Evolutionary conservation across 2,797 vertebrate genomes (phyloP).

Genomic region (Lates japonicus): DNA sequence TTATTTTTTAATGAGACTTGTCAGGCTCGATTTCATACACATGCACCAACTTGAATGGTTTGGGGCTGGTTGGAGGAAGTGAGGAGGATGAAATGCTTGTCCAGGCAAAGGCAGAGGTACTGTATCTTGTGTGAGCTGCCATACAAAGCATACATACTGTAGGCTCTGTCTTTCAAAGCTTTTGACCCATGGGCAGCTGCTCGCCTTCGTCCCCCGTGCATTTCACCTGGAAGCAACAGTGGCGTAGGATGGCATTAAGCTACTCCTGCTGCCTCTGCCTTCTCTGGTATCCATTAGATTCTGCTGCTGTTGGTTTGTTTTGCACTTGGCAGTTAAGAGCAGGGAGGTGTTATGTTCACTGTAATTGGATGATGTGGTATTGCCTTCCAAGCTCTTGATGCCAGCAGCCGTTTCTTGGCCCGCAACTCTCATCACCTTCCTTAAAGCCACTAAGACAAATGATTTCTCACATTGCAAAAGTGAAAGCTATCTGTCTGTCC

Average conservation of each 20-base stretch:
- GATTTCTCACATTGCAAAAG: conserved; percentile 25
- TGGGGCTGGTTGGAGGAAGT: conserved; percentile 25
- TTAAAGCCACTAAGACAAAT: conserved; percentile 25
- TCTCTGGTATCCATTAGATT: conserved; percentile 35
- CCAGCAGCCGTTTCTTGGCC: conserved; percentile 41
- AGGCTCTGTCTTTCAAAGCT: conserved; percentile 25
- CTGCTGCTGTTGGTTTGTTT: conserved; percentile 38
- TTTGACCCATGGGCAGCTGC: conserved; percentile 22
- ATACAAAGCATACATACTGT: conserved; percentile 4
- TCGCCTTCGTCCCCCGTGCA: not conserved
- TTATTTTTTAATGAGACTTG: conserved; percentile 49
- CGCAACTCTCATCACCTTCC: conserved; percentile 18
- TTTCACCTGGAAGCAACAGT: conserved; percentile 42
- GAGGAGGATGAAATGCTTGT: conserved; percentile 40
- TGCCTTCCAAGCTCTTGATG: conserved; percentile 45
- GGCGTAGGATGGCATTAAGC: conserved; percentile 31
- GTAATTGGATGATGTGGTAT: conserved; percentile 57
- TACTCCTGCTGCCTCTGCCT: conserved; percentile 15
- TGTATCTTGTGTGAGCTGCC: conserved; percentile 7
- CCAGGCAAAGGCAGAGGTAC: conserved; percentile 29
- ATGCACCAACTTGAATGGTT: conserved; percentile 35
- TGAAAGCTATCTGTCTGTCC: not conserved
- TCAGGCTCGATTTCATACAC: conserved; percentile 55
- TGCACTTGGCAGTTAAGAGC: conserved; percentile 50
- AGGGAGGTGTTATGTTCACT: conserved; percentile 48